Percentiles rank a stretch among this genome's conserved stretches.
phyloP scores from a whole-genome alignment of 2,113 vertebrate species.

The Petroica traversi region DNA sequence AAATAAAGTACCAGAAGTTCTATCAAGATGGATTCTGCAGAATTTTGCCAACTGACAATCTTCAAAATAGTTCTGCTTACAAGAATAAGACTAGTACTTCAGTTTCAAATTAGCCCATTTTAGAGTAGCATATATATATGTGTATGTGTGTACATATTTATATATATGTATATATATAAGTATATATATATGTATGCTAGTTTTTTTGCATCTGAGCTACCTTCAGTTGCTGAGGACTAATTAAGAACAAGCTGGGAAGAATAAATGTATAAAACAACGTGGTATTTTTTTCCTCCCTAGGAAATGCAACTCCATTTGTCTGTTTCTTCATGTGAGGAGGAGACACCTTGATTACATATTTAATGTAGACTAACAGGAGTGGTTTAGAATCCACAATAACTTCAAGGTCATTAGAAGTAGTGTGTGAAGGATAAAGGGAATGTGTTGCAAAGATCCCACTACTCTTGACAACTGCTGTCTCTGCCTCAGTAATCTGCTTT shows the following conservation, averaged over 20 bases:
- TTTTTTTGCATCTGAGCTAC: constrained; percentile 54
- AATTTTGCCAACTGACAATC: background rate
- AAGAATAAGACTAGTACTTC: background rate
- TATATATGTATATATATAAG: no score
- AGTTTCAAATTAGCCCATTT: constrained; percentile 63
- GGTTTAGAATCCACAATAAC: constrained; percentile 66
- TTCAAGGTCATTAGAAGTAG: constrained; percentile 70
- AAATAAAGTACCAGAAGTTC: background rate
- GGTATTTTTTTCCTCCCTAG: constrained; percentile 42
- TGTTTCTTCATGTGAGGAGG: constrained; percentile 51
- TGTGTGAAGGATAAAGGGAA: constrained; percentile 55
- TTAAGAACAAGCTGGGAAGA: constrained; percentile 33
- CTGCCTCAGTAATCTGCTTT: constrained; percentile 45
- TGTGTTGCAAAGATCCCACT: constrained; percentile 9
- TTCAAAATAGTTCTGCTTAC: background rate
- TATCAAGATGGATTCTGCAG: background rate
- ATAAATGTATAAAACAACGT: constrained; percentile 37
- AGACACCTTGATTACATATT: constrained; percentile 72
- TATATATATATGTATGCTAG: background rate
- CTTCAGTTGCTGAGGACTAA: constrained; percentile 48
- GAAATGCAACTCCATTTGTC: constrained; percentile 43
- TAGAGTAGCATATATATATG: background rate
- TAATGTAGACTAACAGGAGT: constrained; percentile 58
- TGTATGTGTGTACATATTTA: no score
- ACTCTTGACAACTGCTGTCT: constrained; percentile 28